Conservation (phyloP, 2,888 invertebrate species). For the Trissolcus brochymenae region DNA sequence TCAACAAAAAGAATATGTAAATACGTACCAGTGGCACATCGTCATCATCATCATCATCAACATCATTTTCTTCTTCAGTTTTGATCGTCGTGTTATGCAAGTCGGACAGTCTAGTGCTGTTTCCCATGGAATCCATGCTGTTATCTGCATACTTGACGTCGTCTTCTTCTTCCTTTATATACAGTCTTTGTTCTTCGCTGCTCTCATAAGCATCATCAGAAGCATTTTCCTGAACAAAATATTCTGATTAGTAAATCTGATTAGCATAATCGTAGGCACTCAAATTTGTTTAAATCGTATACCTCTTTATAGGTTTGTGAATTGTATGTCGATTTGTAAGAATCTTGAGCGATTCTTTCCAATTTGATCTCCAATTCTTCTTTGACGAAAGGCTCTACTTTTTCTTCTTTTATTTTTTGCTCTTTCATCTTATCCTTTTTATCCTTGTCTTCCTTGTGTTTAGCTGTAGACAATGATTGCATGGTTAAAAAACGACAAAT, state of each 20-base stretch:
- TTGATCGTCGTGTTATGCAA: slow-evolving; percentile 74
- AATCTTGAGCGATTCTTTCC: slow-evolving; percentile 34
- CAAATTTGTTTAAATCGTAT: slow-evolving; percentile 15
- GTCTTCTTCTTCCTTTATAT: slow-evolving; percentile 76
- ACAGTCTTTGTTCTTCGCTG: slow-evolving; percentile 79
- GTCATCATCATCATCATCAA: slow-evolving; percentile 78
- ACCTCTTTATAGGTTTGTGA: slow-evolving; percentile 30
- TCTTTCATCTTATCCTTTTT: slow-evolving; percentile 78
- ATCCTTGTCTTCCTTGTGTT: slow-evolving; percentile 78
- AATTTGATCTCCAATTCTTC: slow-evolving; percentile 62
- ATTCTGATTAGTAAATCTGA: not conserved
- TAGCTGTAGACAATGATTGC: slow-evolving; percentile 62
- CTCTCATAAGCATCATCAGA: slow-evolving; percentile 74
- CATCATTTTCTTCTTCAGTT: slow-evolving; percentile 79
- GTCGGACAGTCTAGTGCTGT: slow-evolving; percentile 72
- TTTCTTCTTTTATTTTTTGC: slow-evolving; percentile 67
- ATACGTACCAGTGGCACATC: slow-evolving; percentile 84
- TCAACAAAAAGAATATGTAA: not conserved
- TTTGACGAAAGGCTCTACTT: slow-evolving; percentile 69
- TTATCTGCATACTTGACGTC: slow-evolving; percentile 67
- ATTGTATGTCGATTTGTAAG: slow-evolving; percentile 7
- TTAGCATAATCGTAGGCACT: not conserved
- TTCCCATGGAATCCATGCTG: slow-evolving; percentile 69
- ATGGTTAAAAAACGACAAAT: too few species aligned
- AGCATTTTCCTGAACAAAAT: slow-evolving; percentile 70